These are phyloP conservation scores for Cladopsammia gracilis DNA, from an alignment of 64 coral and sea anemone genomes.

Conservation along the genomic window DNA sequence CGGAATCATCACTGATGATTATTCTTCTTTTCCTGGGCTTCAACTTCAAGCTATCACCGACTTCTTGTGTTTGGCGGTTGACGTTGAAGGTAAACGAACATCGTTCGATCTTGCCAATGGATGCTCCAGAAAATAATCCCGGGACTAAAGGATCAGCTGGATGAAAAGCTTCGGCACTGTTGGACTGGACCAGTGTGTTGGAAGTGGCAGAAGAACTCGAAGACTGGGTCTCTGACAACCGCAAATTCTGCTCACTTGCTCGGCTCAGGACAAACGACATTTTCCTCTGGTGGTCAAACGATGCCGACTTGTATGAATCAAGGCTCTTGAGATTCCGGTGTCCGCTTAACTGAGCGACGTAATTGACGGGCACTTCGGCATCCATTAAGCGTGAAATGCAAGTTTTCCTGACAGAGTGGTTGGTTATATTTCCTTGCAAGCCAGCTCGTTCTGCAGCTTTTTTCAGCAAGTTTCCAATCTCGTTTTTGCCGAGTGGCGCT, in stretches of 20 bases:
- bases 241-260: not conserved
- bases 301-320: constrained; percentile 35
- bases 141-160: not conserved
- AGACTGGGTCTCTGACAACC: no score
- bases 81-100: constrained; percentile 10
- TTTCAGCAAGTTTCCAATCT: constrained; percentile 22
- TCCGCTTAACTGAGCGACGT: constrained; percentile 40
- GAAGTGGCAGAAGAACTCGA: not conserved
- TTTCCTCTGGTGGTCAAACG: constrained; percentile 15
- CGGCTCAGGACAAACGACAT: constrained; percentile 41
- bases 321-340: constrained; percentile 39
- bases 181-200: not conserved
- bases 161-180: not conserved
- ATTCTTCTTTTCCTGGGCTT: not conserved
- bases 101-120: not conserved
- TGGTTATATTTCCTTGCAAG: constrained; percentile 12
- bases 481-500: constrained; percentile 45
- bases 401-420: constrained; percentile 60
- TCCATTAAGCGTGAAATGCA: constrained; percentile 33
- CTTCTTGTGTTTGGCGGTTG: no score
- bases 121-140: not conserved
- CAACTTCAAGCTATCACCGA: not conserved
- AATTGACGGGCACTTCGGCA: constrained; percentile 35
- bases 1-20: constrained; percentile 13
- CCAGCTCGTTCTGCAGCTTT: constrained; percentile 17